These are phyloP conservation scores for Dromaius novaehollandiae DNA, from an alignment of 2,113 vertebrate genomes.

Conservation along the genomic window DNA sequence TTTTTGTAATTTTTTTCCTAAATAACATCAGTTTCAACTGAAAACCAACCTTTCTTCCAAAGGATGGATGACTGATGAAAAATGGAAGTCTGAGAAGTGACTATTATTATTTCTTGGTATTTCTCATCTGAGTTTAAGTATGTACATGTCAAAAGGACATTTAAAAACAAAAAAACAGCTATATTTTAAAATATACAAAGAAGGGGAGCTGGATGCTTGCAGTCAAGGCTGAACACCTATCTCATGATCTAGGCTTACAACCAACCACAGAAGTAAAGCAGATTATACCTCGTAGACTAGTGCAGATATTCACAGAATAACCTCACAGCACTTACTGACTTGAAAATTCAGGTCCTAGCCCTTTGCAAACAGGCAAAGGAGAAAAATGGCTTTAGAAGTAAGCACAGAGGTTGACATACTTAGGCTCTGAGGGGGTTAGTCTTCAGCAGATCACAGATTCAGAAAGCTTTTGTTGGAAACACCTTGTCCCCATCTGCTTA, in stretches of 20 bases:
- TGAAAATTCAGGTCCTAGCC: not conserved
- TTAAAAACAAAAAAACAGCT: not conserved
- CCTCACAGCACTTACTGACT: not conserved
- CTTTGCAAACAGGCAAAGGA: not conserved
- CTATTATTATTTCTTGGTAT: not conserved
- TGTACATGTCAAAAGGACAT: not conserved
- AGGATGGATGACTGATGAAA: not conserved
- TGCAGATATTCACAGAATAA: not conserved
- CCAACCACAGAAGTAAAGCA: not conserved
- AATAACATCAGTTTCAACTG: not conserved
- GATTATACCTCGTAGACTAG: not conserved
- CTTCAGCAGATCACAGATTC: not conserved
- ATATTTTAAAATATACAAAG: not conserved
- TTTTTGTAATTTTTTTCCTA: not conserved
- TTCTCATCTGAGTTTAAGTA: not conserved
- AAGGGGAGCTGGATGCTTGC: not conserved
- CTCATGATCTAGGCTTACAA: not conserved
- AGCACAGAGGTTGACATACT: fast-evolving
- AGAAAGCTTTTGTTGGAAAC: not conserved
- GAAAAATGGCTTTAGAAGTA: not conserved
- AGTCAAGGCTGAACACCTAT: not conserved
- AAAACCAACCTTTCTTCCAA: not conserved
- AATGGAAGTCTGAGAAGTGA: not conserved
- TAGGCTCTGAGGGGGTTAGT: not conserved
- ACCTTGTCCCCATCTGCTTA: not conserved